Base-by-base conservation (phyloP, 1,140 invertebrate genomes). In the Brevipalpus yothersi region DNA sequence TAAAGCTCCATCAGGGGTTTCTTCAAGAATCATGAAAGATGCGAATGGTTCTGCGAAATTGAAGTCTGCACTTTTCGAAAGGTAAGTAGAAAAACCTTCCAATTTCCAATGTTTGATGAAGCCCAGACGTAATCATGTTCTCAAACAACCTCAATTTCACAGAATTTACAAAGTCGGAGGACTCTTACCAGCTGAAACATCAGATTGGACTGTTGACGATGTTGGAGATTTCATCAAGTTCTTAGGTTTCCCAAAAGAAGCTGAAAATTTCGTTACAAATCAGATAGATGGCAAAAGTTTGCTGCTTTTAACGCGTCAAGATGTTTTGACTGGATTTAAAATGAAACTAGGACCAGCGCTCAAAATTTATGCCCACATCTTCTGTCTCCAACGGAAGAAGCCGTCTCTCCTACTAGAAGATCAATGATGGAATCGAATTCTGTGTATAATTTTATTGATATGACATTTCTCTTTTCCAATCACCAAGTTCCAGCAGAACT, bases 201-300 rank as follows among this genome's bases (percentile, higher is more conserved):
- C 78, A 1, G 75, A 79, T 66, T 91, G 86, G 86, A 79, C 79
- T 4, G 77, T 79, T 11, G 79, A 83, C 61, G 81, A 90, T 69
- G 85, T 90, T 2, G 82, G 80, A 67, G 74, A 79, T 19, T 89
- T 86, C 72, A 84, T 65, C 60, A 64, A 42, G 47, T 62, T 45
- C 62, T 64, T 58, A 40, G 68, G 63, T 47, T 66, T 62, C 57
- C 61, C 67, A 55, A 65, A 68, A 51, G 59, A 65, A 39, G 82
- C 84, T n/a, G 75, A 79, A 60, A 77, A 82, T 41, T 85, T 90
- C 65, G 78, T 76, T 66, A 79, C 85, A 63, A 82, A 89, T 75
- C 84, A 89, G 68, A 87, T 91, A 64, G 87, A 92, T 75, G 87
- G 87, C 0, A 77, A 80, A 63, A 82, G 83, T 5, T 70, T 91